Percentiles rank a stretch among this genome's conserved stretches.
These are phyloP conservation scores for Neoscelio sp. DNA, from an alignment of 2,888 invertebrate species.

Conservation along the genomic window DNA sequence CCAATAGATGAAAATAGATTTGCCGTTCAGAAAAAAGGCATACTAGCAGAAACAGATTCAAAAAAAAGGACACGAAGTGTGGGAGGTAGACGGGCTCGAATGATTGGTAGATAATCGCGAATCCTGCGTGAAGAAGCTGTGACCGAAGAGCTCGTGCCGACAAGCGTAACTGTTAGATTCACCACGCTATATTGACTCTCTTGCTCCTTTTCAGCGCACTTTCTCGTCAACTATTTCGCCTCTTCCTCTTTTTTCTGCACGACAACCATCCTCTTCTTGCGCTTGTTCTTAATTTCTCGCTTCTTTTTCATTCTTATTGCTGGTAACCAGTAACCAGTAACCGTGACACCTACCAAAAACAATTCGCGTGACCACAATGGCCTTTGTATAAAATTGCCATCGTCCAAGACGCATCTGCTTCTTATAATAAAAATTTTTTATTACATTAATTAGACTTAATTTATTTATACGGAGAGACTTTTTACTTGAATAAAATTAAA, in stretches of 20 bases:
- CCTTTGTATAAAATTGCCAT: conserved; percentile 53
- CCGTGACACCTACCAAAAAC: conserved; percentile 75
- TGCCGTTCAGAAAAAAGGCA: conserved; percentile 15
- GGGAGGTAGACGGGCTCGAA: conserved; percentile 45
- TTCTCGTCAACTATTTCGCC: conserved; percentile 64
- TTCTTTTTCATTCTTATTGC: conserved; percentile 51
- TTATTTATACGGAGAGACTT: conserved; percentile 18
- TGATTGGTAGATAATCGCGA: conserved; percentile 77
- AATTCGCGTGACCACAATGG: conserved; percentile 68
- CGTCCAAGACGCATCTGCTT: conserved; percentile 8
- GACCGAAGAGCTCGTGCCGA: conserved; percentile 81
- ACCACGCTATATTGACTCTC: conserved; percentile 67
- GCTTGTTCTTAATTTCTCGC: conserved; percentile 66
- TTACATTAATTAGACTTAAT: conserved; percentile 42
- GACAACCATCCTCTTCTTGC: conserved; percentile 56
- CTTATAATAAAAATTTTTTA: conserved; percentile 30
- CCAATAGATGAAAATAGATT: conserved; percentile 56
- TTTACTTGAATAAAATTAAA: no score
- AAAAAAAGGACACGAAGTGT: conserved; percentile 57
- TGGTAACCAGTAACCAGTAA: conserved; percentile 69
- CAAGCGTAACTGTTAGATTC: conserved; percentile 76
- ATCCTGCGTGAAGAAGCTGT: conserved; percentile 79
- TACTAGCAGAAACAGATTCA: conserved; percentile 8
- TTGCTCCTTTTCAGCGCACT: conserved; percentile 62
- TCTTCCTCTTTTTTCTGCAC: conserved; percentile 59